Evolutionary conservation across 2,113 vertebrate species (phyloP).

Genomic region (Callorhinus ursinus): DNA sequence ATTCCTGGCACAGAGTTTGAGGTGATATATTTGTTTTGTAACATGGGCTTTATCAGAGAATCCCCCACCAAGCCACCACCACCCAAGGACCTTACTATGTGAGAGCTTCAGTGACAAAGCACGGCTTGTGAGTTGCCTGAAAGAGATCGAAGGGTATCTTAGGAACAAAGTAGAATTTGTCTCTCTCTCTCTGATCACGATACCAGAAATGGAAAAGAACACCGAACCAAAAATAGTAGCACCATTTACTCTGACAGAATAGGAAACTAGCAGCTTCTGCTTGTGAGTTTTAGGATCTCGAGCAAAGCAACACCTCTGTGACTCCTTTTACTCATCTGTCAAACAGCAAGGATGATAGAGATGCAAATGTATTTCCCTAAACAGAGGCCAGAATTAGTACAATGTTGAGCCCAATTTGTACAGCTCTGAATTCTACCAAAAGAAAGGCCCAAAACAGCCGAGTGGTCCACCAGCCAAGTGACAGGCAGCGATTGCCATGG

Average conservation of each 20-base stretch:
- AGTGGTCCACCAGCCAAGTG: not conserved
- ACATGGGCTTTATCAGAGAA: not conserved
- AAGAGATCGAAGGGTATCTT: conserved; percentile 58
- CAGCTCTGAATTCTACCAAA: conserved; percentile 34
- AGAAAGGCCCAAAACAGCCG: not conserved
- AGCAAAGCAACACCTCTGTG: conserved; percentile 64
- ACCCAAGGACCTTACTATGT: not conserved
- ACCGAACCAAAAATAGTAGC: conserved; percentile 70
- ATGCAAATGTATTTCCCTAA: conserved; percentile 26
- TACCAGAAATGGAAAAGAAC: conserved; percentile 79
- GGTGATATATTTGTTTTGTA: not conserved
- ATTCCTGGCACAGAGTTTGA: not conserved
- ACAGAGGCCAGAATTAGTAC: conserved; percentile 53
- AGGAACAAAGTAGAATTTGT: conserved; percentile 59
- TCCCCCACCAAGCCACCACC: not conserved
- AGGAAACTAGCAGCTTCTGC: conserved; percentile 64
- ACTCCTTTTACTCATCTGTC: conserved; percentile 65
- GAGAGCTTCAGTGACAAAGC: not conserved
- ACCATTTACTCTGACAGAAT: conserved; percentile 66
- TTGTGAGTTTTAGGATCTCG: conserved; percentile 50
- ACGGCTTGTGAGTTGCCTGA: not conserved
- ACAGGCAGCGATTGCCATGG: not conserved
- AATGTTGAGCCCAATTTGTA: not conserved
- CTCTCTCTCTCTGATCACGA: conserved; percentile 58
- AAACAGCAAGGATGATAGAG: conserved; percentile 6